Percentiles rank a stretch among this genome's conserved stretches.
These are phyloP conservation scores for Pollachius pollachius DNA, from an alignment of 2,113 vertebrate genomes.

Conservation along the genomic window DNA sequence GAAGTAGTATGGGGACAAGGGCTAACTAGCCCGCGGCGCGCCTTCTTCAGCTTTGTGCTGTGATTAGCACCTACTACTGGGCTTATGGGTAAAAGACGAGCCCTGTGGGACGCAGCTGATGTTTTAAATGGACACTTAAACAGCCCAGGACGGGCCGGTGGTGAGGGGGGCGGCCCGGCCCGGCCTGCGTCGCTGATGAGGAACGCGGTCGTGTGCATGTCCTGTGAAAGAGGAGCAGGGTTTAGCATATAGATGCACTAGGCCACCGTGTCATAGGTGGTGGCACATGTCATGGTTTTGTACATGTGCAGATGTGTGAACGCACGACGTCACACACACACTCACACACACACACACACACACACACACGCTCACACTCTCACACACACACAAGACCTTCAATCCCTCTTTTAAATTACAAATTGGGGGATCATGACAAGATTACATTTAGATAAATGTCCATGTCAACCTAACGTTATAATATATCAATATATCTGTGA, in stretches of 20 bases:
- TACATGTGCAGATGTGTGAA: not conserved
- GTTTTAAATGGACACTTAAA: slow-evolving; percentile 68
- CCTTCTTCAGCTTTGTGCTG: slow-evolving; percentile 57
- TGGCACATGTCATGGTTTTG: not conserved
- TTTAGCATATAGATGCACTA: slow-evolving; percentile 36
- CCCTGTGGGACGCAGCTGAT: slow-evolving; percentile 54
- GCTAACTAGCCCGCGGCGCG: slow-evolving; percentile 61
- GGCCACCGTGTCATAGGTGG: slow-evolving; percentile 1
- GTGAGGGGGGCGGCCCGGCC: slow-evolving; percentile 10
- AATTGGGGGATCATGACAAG: no score
- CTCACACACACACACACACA: no score
- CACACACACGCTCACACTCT: no score
- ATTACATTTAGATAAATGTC: no score
- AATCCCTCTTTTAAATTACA: no score
- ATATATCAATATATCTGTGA: no score
- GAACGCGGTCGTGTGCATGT: slow-evolving; percentile 16
- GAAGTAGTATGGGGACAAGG: slow-evolving; percentile 57
- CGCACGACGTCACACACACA: no score
- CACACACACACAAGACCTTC: no score
- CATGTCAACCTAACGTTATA: no score
- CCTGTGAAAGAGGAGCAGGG: slow-evolving; percentile 23
- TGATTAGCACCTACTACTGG: slow-evolving; percentile 63
- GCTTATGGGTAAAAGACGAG: slow-evolving; percentile 72
- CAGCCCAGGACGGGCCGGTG: slow-evolving; percentile 52
- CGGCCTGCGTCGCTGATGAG: slow-evolving; percentile 9